Evolutionary conservation across 2,888 invertebrate genomes (phyloP).

Genomic region (Ennomos fuscantarius): DNA sequence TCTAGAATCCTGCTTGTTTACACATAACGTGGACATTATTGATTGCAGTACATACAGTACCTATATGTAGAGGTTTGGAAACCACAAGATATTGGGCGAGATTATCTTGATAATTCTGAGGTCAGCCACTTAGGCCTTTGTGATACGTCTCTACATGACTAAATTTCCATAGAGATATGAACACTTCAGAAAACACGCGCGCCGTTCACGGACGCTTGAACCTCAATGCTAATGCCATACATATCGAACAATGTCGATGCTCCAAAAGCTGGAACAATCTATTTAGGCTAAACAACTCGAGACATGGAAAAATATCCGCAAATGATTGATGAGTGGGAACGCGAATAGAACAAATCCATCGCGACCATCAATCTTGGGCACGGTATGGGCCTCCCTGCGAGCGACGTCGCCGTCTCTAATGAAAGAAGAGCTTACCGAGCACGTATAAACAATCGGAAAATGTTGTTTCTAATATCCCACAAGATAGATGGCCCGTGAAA

Average conservation of each 20-base stretch:
- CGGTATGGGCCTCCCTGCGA: constrained; percentile 63
- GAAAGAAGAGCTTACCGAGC: constrained; percentile 82
- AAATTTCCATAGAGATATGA: constrained; percentile 37
- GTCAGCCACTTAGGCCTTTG: constrained; percentile 44
- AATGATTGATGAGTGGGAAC: constrained; percentile 82
- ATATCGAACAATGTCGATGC: constrained; percentile 72
- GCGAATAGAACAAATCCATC: constrained; percentile 85
- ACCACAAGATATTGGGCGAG: constrained; percentile 47
- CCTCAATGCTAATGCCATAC: constrained; percentile 71
- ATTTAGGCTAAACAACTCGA: constrained; percentile 82
- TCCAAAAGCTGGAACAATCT: constrained; percentile 74
- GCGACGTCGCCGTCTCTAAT: constrained; percentile 77
- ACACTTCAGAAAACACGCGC: constrained; percentile 32
- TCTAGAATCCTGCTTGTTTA: constrained; percentile 24
- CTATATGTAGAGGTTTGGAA: constrained; percentile 35
- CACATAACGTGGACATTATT: constrained; percentile 33
- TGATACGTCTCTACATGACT: constrained; percentile 39
- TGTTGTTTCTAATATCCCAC: constrained; percentile 76
- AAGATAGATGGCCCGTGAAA: constrained; percentile 74
- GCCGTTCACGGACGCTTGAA: constrained; percentile 33
- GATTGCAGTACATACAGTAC: constrained; percentile 21
- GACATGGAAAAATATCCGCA: constrained; percentile 83
- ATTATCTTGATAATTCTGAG: constrained; percentile 44
- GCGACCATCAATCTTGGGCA: constrained; percentile 79
- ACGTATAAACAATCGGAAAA: constrained; percentile 81